Base-by-base conservation (phyloP, 2,113 vertebrate species). In the Muntiacus reevesi region DNA sequence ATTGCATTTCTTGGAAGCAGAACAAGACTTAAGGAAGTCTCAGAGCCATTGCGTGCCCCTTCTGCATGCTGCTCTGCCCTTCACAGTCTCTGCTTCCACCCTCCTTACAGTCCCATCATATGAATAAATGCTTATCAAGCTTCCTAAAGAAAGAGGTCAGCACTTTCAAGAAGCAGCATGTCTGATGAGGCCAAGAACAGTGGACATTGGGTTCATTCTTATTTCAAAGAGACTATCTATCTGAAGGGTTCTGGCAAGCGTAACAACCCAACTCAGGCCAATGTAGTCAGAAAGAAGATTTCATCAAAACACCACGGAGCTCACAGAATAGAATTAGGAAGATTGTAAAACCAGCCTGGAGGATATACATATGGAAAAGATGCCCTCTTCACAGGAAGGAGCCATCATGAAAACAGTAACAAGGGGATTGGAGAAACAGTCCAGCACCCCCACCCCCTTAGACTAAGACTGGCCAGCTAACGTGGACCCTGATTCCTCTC, bases 1-100 rank as follows among this genome's bases (percentile, higher is more conserved):
- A 45, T 0, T 88, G 59, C 54, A n/a, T 89, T 98, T 97, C 94
- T 78, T 96, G 96, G 95, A 97, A 97, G 79, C 94, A 50, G 76
- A 50, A 85, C 21, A 50, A 54, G 40, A 23, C 92, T 95, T 90
- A 54, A 47, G 74, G 97, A 95, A 97, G 76, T 57, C 64, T 82
- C 6, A 67, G 28, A 94, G 85, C 54, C 15, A 43, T 19, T 28
- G 40, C 33, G 12, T 28, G 40, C 76, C 76, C 79, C 54, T 30
- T 88, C 57, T 14, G 17, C 2, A 9, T 64, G 45, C 82, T 15
- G 64, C 45, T 74, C n/a, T 87, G 43, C 47, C 30, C 62, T 81
- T 87, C 52, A 19, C 40, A 71, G n/a, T 13, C 33, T 82, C 47
- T 55, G 62, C 4, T 12, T 76, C 64, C 64, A n/a, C 6, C 55